Conservation (phyloP, 2,113 vertebrate species). For the Pitta sordida region DNA sequence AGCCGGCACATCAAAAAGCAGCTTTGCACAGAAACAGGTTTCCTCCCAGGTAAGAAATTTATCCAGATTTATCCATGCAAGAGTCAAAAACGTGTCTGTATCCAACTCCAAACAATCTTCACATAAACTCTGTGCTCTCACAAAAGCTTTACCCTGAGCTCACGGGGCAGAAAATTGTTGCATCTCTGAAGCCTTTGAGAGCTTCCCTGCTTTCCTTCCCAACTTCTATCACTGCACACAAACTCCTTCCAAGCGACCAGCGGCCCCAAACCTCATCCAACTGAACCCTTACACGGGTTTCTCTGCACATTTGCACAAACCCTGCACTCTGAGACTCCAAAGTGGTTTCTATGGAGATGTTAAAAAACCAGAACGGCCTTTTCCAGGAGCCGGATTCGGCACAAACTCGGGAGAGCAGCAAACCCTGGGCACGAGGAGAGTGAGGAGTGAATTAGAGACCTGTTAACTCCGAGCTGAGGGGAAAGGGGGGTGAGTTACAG, state of each 20-base stretch:
- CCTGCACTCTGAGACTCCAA: not conserved
- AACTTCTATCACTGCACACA: accelerated
- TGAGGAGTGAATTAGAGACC: not conserved
- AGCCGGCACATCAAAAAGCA: not conserved
- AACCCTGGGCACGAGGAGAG: not conserved
- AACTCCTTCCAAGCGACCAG: not conserved
- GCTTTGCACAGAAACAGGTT: not conserved
- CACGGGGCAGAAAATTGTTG: not conserved
- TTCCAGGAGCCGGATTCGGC: not conserved
- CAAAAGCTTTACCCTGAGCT: not conserved
- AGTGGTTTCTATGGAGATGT: not conserved
- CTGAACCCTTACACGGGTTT: accelerated
- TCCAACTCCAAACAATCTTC: not conserved
- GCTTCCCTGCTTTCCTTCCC: not conserved
- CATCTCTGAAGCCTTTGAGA: not conserved
- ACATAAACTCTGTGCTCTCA: not conserved
- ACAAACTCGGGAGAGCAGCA: not conserved
- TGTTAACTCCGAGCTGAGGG: not conserved
- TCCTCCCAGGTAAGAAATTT: not conserved
- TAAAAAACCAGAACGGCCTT: not conserved
- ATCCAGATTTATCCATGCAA: not conserved
- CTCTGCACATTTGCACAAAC: not conserved
- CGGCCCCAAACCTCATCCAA: not conserved
- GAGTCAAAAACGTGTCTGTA: accelerated
- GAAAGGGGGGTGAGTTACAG: not conserved